Conservation (phyloP, 2,113 vertebrate species). For the Pygathrix nemaeus region DNA sequence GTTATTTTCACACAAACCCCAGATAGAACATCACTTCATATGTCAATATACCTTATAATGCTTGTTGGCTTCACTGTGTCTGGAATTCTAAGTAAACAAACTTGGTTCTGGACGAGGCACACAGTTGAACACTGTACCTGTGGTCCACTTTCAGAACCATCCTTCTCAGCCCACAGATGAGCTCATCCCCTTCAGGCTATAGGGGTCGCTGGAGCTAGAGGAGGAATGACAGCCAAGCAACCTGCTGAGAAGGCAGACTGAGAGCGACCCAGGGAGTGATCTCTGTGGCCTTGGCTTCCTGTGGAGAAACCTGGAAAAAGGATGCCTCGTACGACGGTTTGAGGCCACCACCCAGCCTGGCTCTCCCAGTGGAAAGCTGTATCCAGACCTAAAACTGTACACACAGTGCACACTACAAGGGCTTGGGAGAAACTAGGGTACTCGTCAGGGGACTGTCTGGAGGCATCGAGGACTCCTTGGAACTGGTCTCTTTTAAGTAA, state of each 20-base stretch:
- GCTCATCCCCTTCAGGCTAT: neutral
- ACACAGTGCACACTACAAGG: neutral
- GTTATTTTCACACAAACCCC: neutral
- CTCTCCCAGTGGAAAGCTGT: neutral
- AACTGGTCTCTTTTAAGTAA: neutral
- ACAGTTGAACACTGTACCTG: neutral
- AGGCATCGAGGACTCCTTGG: neutral
- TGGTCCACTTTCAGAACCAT: neutral
- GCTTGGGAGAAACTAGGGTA: neutral
- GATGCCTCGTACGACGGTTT: neutral
- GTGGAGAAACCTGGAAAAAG: neutral
- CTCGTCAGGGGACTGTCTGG: neutral
- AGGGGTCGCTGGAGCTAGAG: neutral
- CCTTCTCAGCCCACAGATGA: neutral
- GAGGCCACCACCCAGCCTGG: neutral
- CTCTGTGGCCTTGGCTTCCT: neutral
- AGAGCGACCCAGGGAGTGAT: neutral
- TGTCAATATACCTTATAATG: neutral
- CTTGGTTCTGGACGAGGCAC: neutral
- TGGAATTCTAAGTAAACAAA: neutral
- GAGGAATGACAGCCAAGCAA: neutral
- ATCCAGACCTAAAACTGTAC: too few species aligned
- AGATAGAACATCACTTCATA: neutral
- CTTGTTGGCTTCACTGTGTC: neutral
- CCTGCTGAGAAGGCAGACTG: neutral